Base-by-base conservation (phyloP, 2,888 invertebrate species). In the Ecdyonurus torrentis region DNA sequence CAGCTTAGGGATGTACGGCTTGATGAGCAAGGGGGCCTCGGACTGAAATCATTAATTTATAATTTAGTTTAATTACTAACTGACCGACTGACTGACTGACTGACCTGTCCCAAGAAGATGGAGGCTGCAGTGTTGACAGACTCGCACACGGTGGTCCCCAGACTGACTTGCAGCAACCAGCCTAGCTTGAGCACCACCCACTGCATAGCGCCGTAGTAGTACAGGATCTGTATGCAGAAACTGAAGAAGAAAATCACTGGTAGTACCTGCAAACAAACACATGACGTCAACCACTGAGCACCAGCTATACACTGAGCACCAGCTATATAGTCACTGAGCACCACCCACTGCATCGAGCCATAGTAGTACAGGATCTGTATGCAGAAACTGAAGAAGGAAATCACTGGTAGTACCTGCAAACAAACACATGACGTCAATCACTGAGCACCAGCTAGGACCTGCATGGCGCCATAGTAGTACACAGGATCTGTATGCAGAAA, bases 341-440 rank as follows among this genome's bases (percentile, higher is more conserved):
- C 87, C 65, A 93, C 76, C 79, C 84, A 86, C 76, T 96, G 95
- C 83, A 98, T 87, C 0, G 85, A 81, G 0, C 95, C 95, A 74
- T 86, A 80, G 76, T 89, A 92, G 77, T 93, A 95, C 50, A 97
- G 75, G 1, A 97, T 83, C 69, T 92, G 89, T 24, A 96, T 89
- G 67, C 89, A 77, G 76, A 95, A 91, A 71, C 92, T 90, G 75
- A 98, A 89, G 82, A 96, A 97, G 76, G 91, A 91, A 62, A 98
- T 89, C 20, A 94, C 91, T 0, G 95, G 88, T 53, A 97, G 78
- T 0, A 85, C 84, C 89, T 89, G n/a, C n/a, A n/a, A n/a, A n/a
- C n/a, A n/a, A n/a, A n/a, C n/a, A n/a, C n/a, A n/a, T n/a, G n/a
- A n/a, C n/a, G n/a, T n/a, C n/a, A n/a, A n/a, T n/a, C n/a, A n/a